Conservation (phyloP, 2,797 vertebrate species). For the Sebastes matsubarae region DNA sequence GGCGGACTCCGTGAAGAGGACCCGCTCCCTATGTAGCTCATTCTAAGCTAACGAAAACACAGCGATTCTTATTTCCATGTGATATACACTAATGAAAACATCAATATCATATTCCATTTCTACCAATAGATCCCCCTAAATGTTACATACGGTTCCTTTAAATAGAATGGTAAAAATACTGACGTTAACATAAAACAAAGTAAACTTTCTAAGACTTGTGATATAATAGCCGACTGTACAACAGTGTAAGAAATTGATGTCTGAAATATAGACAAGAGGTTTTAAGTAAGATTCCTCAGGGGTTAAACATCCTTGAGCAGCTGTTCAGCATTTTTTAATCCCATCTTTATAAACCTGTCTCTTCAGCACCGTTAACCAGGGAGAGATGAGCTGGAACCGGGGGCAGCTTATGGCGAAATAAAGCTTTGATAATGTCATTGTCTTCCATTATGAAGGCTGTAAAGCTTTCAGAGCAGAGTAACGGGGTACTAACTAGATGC, state of each 20-base stretch:
- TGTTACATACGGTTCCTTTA: neutral
- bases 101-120: too few relatives aligned
- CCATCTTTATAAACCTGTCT: slow-evolving; percentile 25
- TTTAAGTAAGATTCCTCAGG: neutral
- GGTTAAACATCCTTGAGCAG: slow-evolving; percentile 3
- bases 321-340: slow-evolving; percentile 27
- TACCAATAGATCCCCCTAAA: too few relatives aligned
- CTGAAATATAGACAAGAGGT: neutral
- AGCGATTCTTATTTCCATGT: neutral
- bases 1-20: too few relatives aligned
- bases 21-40: too few relatives aligned
- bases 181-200: neutral
- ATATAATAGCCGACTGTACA: neutral
- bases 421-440: slow-evolving; percentile 62
- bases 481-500: slow-evolving; percentile 12
- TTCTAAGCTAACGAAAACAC: too few relatives aligned
- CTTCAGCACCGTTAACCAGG: slow-evolving; percentile 22
- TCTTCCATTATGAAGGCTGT: slow-evolving; percentile 44
- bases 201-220: neutral
- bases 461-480: slow-evolving; percentile 47
- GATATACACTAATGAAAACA: too few relatives aligned
- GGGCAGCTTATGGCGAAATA: slow-evolving; percentile 40
- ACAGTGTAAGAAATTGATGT: neutral
- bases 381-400: slow-evolving; percentile 8
- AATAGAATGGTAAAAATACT: neutral